A percentile compares a stretch with the other conserved stretches of the same genome.
These are phyloP conservation scores for Ennomos fuscantarius DNA, from an alignment of 2,888 invertebrate genomes.

Conservation along the genomic window DNA sequence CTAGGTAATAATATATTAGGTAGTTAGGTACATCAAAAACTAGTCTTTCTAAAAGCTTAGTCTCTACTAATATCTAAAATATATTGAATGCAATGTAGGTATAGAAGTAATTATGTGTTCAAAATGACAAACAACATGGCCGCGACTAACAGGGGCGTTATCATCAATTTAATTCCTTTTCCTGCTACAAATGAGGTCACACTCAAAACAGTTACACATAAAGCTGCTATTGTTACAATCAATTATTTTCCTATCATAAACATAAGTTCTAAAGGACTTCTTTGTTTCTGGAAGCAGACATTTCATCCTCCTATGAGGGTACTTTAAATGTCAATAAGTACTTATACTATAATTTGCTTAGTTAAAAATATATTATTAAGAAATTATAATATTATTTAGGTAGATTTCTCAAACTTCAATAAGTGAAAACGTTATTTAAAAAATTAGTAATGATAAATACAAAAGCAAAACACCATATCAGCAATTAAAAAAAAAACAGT, in stretches of 20 bases:
- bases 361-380: too few relatives aligned
- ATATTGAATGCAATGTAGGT: constrained; percentile 11
- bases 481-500: too few relatives aligned
- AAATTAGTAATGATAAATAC: too few relatives aligned
- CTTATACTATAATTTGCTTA: too few relatives aligned
- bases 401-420: too few relatives aligned
- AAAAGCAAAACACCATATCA: too few relatives aligned
- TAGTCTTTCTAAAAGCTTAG: too few relatives aligned
- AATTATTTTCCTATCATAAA: constrained; percentile 26
- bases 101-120: constrained; percentile 33
- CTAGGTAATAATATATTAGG: too few relatives aligned
- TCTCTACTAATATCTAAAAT: too few relatives aligned
- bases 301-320: constrained; percentile 15
- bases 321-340: not conserved
- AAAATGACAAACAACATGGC: constrained; percentile 62
- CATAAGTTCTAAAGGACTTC: constrained; percentile 1
- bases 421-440: too few relatives aligned
- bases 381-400: too few relatives aligned
- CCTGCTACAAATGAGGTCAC: constrained; percentile 82
- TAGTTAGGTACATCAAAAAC: too few relatives aligned
- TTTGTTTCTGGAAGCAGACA: constrained; percentile 1
- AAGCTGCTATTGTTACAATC: constrained; percentile 44
- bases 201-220: constrained; percentile 64
- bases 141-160: constrained; percentile 59
- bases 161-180: constrained; percentile 80